These are phyloP conservation scores for Lithobates pipiens DNA, from an alignment of 2,797 vertebrate species.

Conservation along the genomic window DNA sequence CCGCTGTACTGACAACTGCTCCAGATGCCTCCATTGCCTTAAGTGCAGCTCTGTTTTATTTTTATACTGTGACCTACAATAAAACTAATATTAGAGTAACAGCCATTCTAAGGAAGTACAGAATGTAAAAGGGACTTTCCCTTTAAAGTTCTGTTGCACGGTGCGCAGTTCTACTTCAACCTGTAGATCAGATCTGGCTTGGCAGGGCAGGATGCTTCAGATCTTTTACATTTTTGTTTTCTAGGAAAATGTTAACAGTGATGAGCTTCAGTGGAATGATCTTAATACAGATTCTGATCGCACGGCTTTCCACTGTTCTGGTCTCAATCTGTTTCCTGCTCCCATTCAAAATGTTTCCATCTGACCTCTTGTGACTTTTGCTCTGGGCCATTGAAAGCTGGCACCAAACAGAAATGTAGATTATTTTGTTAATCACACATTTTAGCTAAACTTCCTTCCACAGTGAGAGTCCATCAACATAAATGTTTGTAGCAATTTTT, in stretches of 20 bases:
- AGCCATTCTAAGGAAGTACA: neutral
- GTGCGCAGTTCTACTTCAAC: neutral
- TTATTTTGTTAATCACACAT: constrained; percentile 65
- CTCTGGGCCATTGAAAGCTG: constrained; percentile 64
- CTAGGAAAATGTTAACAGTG: constrained; percentile 49
- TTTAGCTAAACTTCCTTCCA: constrained; percentile 70
- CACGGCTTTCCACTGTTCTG: constrained; percentile 72
- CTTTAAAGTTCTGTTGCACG: neutral
- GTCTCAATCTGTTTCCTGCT: constrained; percentile 77
- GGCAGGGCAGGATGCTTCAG: constrained; percentile 42
- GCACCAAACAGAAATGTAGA: constrained; percentile 58
- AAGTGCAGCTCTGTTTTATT: neutral
- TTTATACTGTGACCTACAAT: too few relatives aligned
- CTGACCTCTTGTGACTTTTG: constrained; percentile 66
- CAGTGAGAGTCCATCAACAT: constrained; percentile 64
- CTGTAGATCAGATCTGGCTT: constrained; percentile 16
- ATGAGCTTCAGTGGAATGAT: constrained; percentile 27
- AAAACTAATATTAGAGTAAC: neutral
- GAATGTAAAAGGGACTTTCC: neutral
- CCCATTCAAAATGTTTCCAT: constrained; percentile 70
- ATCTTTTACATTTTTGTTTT: constrained; percentile 54
- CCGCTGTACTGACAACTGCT: neutral
- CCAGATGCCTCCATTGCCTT: neutral
- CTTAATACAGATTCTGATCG: constrained; percentile 47
- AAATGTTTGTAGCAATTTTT: constrained; percentile 62